These are phyloP conservation scores for Plectropomus leopardus DNA, from an alignment of 2,113 vertebrate genomes.

Conservation along the genomic window DNA sequence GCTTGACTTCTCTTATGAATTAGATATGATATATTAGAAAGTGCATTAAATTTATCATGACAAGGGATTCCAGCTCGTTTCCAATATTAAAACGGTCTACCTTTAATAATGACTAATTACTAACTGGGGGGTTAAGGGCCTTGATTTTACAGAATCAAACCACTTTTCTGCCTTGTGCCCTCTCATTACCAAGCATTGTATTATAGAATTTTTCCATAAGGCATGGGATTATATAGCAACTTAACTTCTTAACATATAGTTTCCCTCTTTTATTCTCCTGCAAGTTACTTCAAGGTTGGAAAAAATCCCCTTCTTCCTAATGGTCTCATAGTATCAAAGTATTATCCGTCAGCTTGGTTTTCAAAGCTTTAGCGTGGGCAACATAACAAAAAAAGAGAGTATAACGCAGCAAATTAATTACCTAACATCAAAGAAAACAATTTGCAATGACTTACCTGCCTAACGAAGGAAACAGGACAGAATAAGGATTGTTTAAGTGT, in stretches of 20 bases:
- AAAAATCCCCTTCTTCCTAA: not conserved
- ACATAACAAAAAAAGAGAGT: not conserved
- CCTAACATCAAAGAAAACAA: slow-evolving; percentile 23
- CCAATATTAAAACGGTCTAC: slow-evolving; percentile 60
- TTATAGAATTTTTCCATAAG: not conserved
- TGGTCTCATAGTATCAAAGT: not conserved
- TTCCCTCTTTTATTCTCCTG: not conserved
- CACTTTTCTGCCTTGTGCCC: not conserved
- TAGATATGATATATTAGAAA: slow-evolving; percentile 79
- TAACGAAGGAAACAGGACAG: slow-evolving; percentile 1
- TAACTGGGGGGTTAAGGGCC: slow-evolving; percentile 34
- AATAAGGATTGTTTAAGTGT: slow-evolving; percentile 21
- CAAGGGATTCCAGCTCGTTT: slow-evolving; percentile 59
- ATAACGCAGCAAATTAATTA: slow-evolving; percentile 14
- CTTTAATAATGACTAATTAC: slow-evolving; percentile 70
- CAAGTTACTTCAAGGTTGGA: not conserved
- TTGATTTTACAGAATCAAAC: slow-evolving; percentile 36
- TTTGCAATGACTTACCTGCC: not conserved
- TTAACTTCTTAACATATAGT: not conserved
- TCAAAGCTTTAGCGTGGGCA: not conserved
- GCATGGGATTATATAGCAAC: not conserved
- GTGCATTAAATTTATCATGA: slow-evolving; percentile 73
- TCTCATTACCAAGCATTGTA: not conserved
- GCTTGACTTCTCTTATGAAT: slow-evolving; percentile 75
- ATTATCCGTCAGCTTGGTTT: slow-evolving; percentile 4